These are phyloP conservation scores for Cebus imitator DNA, from an alignment of 2,113 vertebrate species.

Conservation along the genomic window DNA sequence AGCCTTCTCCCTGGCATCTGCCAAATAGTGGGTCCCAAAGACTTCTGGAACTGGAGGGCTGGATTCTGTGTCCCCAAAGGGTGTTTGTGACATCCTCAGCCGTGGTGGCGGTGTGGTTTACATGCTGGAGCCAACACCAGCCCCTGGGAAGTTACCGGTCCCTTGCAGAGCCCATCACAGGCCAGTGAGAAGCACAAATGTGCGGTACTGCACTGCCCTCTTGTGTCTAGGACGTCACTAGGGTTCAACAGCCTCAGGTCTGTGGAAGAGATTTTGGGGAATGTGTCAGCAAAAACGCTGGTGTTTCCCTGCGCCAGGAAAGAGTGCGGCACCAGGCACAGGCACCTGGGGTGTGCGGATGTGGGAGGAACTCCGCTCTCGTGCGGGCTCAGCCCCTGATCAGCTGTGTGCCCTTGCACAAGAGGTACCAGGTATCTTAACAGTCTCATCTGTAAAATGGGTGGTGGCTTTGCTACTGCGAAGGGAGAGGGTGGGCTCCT, in stretches of 20 bases:
- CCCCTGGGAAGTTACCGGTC: not conserved
- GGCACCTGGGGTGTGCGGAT: fast-evolving
- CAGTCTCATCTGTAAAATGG: not conserved
- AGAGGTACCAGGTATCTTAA: fast-evolving
- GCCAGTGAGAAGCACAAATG: not conserved
- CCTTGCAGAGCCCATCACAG: not conserved
- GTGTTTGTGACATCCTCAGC: not conserved
- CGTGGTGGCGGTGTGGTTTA: fast-evolving
- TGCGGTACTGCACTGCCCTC: constrained; percentile 37
- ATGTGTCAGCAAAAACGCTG: fast-evolving
- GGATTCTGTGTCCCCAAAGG: not conserved
- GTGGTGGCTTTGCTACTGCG: not conserved
- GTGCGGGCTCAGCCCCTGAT: no score
- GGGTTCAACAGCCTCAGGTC: not conserved
- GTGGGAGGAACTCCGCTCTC: fast-evolving
- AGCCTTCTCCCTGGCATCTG: fast-evolving
- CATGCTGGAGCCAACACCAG: fast-evolving
- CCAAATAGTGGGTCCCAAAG: not conserved
- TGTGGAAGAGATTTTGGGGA: not conserved
- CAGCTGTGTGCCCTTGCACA: not conserved
- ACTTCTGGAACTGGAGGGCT: not conserved
- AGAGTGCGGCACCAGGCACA: fast-evolving
- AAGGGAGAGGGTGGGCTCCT: fast-evolving
- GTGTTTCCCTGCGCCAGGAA: no score
- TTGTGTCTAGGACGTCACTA: not conserved